These are phyloP conservation scores for Bombus confusus DNA, from an alignment of 1,140 invertebrate species.

Conservation along the genomic window DNA sequence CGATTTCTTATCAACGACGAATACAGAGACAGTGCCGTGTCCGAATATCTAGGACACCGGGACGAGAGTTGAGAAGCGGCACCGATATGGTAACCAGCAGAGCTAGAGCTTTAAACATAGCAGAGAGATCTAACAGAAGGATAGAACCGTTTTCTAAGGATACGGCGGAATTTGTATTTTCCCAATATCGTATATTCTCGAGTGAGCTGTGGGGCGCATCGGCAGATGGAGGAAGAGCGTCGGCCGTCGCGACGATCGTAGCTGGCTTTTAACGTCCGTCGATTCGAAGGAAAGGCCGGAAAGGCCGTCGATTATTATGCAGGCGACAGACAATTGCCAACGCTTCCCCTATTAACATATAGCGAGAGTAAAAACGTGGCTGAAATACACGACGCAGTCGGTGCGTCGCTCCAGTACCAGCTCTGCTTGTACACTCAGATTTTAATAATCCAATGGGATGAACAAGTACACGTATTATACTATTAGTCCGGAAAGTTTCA, in stretches of 20 bases:
- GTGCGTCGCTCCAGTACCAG: neutral
- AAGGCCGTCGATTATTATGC: conserved; percentile 51
- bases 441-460: neutral
- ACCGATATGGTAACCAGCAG: no score
- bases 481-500: no score
- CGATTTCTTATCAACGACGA: neutral
- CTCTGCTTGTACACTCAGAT: neutral
- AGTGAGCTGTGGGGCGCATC: no score
- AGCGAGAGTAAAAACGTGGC: conserved; percentile 72
- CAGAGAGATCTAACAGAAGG: no score
- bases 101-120: no score
- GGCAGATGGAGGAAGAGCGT: no score
- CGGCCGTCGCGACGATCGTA: conserved; percentile 1
- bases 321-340: conserved; percentile 44
- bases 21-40: no score
- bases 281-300: conserved; percentile 46
- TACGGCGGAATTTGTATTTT: no score
- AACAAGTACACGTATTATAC: neutral
- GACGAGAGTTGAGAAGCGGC: no score
- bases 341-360: conserved; percentile 67
- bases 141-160: no score
- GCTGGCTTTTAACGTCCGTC: conserved; percentile 1
- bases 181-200: no score
- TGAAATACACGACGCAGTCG: conserved; percentile 62
- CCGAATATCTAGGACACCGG: no score